Base-by-base conservation (phyloP, 2,888 invertebrate genomes). In the Osedax fenrisi region DNA sequence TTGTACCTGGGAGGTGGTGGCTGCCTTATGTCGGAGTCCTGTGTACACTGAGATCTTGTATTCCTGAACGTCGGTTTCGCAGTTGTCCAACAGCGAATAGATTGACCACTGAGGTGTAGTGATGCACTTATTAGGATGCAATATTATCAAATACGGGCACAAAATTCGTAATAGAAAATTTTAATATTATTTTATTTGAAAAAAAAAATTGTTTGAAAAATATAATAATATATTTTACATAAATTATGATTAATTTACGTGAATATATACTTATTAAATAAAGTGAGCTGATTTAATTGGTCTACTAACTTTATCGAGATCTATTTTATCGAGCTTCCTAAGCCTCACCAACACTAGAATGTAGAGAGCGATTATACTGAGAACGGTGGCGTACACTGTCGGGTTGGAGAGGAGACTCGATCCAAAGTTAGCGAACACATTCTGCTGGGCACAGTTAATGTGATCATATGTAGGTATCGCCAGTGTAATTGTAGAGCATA, bases 41-140 rank as follows among this genome's bases (percentile, higher is more conserved):
- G 82, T 82, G 75, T 78, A 80, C 17, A 82, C 81, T 2, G 79
- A 77, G 67, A 82, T 77, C 76, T 82, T 80, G 76, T 82, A 82
- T 3, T 80, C 72, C 76, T 80, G 80, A 61, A 79, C 79, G 66
- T 79, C 77, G 17, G 75, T 76, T 1, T 79, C 76, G 26, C 79
- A 78, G 76, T 82, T 82, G 73, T 81, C 81, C 3, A 78, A 73
- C 13, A 81, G 72, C n/a, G 81, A 80, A 26, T 79, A 78, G 1
- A 81, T 79, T n/a, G 80, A 78, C 68, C 80, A 76, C 79, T 80
- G 75, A n/a, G n/a, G n/a, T n/a, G n/a, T n/a, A n/a, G n/a, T n/a
- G n/a, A n/a, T n/a, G n/a, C n/a, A n/a, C n/a, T n/a, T n/a, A n/a
- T n/a, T n/a, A n/a, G n/a, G n/a, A n/a, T n/a, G n/a, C n/a, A n/a